Evolutionary conservation across 2,113 vertebrate species (phyloP).

Genomic region (Oncorhynchus nerka): DNA sequence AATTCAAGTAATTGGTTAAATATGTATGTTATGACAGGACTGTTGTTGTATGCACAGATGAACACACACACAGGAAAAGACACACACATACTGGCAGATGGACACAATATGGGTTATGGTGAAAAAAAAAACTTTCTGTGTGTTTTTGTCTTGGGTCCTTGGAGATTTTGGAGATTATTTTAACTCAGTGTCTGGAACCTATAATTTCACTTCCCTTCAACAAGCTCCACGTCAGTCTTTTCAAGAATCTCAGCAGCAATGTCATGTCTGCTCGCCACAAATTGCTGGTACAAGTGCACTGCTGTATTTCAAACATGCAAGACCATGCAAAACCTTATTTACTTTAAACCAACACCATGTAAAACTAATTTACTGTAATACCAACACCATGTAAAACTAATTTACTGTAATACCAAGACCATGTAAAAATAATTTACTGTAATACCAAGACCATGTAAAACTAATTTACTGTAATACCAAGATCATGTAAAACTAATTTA

Average conservation of each 20-base stretch:
- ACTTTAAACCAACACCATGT: no score
- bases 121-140: no score
- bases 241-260: neutral
- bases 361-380: neutral
- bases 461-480: no score
- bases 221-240: neutral
- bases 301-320: neutral
- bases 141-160: neutral
- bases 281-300: slow-evolving; percentile 5
- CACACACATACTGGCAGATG: neutral
- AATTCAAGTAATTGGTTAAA: neutral
- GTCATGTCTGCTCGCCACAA: slow-evolving; percentile 6
- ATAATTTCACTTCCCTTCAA: neutral
- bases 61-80: no score
- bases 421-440: neutral
- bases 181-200: slow-evolving; percentile 6
- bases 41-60: neutral
- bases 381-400: accelerated
- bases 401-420: no score
- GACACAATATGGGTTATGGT: neutral
- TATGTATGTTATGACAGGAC: neutral
- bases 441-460: neutral
- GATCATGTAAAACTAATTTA: no score
- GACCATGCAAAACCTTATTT: neutral
- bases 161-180: neutral